Conservation (phyloP, 2,113 vertebrate species). For the Eudyptes chrysolophus region DNA sequence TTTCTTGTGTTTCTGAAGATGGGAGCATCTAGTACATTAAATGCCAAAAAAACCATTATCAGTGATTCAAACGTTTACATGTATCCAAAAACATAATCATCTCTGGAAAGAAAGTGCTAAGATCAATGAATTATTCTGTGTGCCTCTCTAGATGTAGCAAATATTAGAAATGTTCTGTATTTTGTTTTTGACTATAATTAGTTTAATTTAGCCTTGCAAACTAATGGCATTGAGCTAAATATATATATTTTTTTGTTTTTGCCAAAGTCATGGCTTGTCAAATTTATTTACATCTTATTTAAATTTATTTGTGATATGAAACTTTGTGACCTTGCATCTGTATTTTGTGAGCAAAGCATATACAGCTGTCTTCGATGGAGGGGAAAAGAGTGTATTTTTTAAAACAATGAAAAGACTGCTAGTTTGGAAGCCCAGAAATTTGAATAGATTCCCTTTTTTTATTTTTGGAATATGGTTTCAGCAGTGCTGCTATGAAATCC, state of each 20-base stretch:
- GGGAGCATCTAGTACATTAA: constrained; percentile 87
- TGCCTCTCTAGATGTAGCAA: constrained; percentile 90
- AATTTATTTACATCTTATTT: constrained; percentile 78
- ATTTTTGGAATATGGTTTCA: constrained; percentile 57
- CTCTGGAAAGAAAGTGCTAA: constrained; percentile 84
- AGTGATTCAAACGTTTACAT: constrained; percentile 88
- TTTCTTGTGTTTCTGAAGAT: constrained; percentile 85
- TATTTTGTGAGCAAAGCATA: constrained; percentile 63
- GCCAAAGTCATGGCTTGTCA: constrained; percentile 87
- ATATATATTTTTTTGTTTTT: constrained; percentile 71
- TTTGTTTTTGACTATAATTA: constrained; percentile 84
- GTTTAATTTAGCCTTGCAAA: constrained; percentile 84
- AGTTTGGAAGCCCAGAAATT: constrained; percentile 45
- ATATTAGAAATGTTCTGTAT: constrained; percentile 83
- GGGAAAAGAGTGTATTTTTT: constrained; percentile 47
- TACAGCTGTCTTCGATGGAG: constrained; percentile 41
- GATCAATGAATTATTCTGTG: constrained; percentile 81
- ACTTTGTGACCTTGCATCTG: constrained; percentile 75
- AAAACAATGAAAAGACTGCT: constrained; percentile 5
- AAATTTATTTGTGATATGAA: constrained; percentile 79
- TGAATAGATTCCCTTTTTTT: constrained; percentile 16
- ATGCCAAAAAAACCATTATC: constrained; percentile 81
- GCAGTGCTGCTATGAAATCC: constrained; percentile 74
- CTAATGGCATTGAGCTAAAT: constrained; percentile 87
- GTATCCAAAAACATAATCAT: constrained; percentile 90